Evolutionary conservation across 2,888 invertebrate species (phyloP).

Genomic region (Isotomurus palustris): DNA sequence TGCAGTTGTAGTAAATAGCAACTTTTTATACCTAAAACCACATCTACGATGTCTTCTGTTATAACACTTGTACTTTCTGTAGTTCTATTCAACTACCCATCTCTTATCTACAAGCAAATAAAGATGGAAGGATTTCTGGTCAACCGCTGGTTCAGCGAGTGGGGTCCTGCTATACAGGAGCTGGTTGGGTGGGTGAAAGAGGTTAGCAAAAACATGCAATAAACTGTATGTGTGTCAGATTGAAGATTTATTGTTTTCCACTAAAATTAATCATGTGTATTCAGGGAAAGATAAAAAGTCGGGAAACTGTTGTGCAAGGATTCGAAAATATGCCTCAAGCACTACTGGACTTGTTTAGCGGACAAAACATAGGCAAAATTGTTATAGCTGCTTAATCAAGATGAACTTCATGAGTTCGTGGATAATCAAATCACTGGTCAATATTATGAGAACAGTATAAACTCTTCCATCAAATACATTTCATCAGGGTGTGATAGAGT

Average conservation of each 20-base stretch:
- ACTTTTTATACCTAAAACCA: too few relatives aligned
- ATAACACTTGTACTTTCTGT: too few relatives aligned
- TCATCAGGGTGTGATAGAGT: too few relatives aligned
- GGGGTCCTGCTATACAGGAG: conserved; percentile 61
- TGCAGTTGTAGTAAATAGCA: too few relatives aligned
- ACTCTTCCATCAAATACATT: background rate
- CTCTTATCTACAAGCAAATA: conserved; percentile 58
- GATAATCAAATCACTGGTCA: too few relatives aligned
- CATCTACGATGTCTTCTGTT: too few relatives aligned
- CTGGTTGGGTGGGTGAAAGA: conserved; percentile 63
- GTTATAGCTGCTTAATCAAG: conserved; percentile 58
- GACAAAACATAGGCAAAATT: conserved; percentile 68
- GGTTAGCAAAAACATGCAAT: too few relatives aligned
- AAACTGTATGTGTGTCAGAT: too few relatives aligned
- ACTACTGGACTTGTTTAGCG: conserved; percentile 60
- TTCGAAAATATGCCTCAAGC: conserved; percentile 70
- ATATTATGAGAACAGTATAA: background rate
- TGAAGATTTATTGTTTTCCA: background rate
- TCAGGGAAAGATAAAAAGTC: conserved; percentile 63
- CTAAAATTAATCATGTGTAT: conserved; percentile 35
- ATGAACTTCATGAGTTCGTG: too few relatives aligned
- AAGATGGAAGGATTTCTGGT: conserved; percentile 59
- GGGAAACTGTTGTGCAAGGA: conserved; percentile 65
- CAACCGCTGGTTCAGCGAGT: conserved; percentile 57
- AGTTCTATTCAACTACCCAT: conserved; percentile 56